A percentile compares a stretch with the other conserved stretches of the same genome.
Conservation (phyloP, 2,888 invertebrate species). For the Eupithecia inturbata region DNA sequence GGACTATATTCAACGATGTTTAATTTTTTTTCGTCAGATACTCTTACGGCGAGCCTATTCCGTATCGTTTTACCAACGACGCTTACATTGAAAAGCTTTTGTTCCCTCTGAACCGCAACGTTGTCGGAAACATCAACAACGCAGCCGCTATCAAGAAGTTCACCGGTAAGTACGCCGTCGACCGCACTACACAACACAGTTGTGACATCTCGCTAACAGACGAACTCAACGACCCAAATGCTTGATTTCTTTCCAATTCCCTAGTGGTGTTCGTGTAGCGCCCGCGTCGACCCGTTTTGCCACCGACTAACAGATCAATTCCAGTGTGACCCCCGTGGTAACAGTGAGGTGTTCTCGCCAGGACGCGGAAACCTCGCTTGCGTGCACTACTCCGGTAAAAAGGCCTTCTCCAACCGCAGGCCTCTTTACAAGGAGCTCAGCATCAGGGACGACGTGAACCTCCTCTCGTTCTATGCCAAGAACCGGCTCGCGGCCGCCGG, state of each 20-base stretch:
- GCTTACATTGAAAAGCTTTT: slow-evolving; percentile 89
- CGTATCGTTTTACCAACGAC: slow-evolving; percentile 87
- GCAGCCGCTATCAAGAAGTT: slow-evolving; percentile 88
- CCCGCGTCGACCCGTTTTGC: slow-evolving; percentile 49
- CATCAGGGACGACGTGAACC: slow-evolving; percentile 93
- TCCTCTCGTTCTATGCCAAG: slow-evolving; percentile 94
- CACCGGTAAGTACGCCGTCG: slow-evolving; percentile 82
- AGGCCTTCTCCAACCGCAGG: slow-evolving; percentile 89
- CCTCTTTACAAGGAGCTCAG: slow-evolving; percentile 89
- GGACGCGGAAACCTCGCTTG: slow-evolving; percentile 93
- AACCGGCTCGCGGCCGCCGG: slow-evolving; percentile 88
- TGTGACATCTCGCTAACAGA: slow-evolving; percentile 48
- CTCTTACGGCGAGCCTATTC: slow-evolving; percentile 78
- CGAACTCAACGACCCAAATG: slow-evolving; percentile 47
- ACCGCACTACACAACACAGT: slow-evolving; percentile 44
- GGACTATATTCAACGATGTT: slow-evolving; percentile 29
- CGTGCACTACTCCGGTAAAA: slow-evolving; percentile 92
- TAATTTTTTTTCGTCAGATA: slow-evolving; percentile 73
- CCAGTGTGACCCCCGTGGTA: slow-evolving; percentile 73
- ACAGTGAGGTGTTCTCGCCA: slow-evolving; percentile 81
- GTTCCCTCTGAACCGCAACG: slow-evolving; percentile 84
- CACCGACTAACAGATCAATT: slow-evolving; percentile 71
- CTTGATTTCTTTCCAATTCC: slow-evolving; percentile 43
- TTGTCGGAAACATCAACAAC: slow-evolving; percentile 85
- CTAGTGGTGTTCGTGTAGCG: slow-evolving; percentile 41